phyloP scores from a whole-genome alignment of 1,140 invertebrate genomes.

The Saccostrea echinata region DNA sequence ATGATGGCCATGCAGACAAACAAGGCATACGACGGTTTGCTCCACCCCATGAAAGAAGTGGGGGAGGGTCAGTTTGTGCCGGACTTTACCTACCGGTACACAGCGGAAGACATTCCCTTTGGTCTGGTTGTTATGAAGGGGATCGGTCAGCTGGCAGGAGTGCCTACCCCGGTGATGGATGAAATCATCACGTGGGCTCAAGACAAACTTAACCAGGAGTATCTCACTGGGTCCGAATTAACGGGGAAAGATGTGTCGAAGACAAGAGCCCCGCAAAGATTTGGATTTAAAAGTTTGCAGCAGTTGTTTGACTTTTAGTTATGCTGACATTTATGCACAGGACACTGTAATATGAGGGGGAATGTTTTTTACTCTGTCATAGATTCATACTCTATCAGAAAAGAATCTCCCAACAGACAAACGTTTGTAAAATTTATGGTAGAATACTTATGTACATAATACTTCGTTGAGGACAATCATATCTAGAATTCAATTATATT shows the following conservation, averaged over 20 bases:
- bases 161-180: conserved; percentile 67
- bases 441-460: too few relatives aligned
- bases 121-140: conserved; percentile 71
- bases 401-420: too few relatives aligned
- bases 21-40: conserved; percentile 67
- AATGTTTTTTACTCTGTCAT: too few relatives aligned
- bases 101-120: conserved; percentile 69
- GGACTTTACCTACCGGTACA: conserved; percentile 69
- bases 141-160: conserved; percentile 63
- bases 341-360: neutral
- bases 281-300: conserved; percentile 66
- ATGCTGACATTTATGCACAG: neutral
- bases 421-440: too few relatives aligned
- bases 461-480: too few relatives aligned
- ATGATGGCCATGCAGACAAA: conserved; percentile 65
- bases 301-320: conserved; percentile 50
- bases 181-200: conserved; percentile 69
- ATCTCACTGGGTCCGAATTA: conserved; percentile 62
- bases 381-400: too few relatives aligned
- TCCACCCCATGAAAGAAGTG: conserved; percentile 65
- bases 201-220: conserved; percentile 67
- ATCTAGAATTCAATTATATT: too few relatives aligned
- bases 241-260: conserved; percentile 64
- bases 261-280: conserved; percentile 69
- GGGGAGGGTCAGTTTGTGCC: conserved; percentile 64